phyloP scores from a whole-genome alignment of 2,888 invertebrate genomes.

The Lepidonotus clava region DNA sequence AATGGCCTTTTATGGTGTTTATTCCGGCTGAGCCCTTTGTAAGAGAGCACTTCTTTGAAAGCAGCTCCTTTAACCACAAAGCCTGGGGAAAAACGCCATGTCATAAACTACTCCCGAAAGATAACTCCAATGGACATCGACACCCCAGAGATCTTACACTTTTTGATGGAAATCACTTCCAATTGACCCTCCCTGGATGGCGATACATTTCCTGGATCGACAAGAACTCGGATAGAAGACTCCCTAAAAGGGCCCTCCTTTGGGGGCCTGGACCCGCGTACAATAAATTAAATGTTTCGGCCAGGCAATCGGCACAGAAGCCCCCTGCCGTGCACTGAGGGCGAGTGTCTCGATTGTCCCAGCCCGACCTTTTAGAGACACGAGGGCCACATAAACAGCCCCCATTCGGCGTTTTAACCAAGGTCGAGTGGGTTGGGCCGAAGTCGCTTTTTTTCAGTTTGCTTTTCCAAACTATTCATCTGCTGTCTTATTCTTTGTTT shows the following conservation, averaged over 20 bases:
- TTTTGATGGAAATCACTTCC: background rate
- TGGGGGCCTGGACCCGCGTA: no score
- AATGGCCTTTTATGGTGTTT: no score
- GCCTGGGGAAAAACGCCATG: no score
- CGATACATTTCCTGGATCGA: background rate
- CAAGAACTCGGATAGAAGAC: background rate
- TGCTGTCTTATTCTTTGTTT: no score
- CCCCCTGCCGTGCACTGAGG: background rate
- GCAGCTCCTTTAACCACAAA: no score
- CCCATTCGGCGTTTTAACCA: background rate
- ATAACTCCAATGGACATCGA: no score
- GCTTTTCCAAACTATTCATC: no score
- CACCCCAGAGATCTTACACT: no score
- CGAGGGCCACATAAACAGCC: background rate
- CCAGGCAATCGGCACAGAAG: background rate
- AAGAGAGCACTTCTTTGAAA: no score
- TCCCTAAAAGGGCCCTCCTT: background rate
- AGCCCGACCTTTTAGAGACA: background rate
- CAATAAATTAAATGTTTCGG: conserved; percentile 5
- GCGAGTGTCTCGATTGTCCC: background rate
- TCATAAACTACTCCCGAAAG: no score
- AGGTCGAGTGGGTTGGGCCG: background rate
- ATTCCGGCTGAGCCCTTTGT: no score
- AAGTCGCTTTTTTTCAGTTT: no score
- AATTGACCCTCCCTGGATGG: background rate